Conservation (phyloP, 1,140 invertebrate species). For the Dendroctonus ponderosae region DNA sequence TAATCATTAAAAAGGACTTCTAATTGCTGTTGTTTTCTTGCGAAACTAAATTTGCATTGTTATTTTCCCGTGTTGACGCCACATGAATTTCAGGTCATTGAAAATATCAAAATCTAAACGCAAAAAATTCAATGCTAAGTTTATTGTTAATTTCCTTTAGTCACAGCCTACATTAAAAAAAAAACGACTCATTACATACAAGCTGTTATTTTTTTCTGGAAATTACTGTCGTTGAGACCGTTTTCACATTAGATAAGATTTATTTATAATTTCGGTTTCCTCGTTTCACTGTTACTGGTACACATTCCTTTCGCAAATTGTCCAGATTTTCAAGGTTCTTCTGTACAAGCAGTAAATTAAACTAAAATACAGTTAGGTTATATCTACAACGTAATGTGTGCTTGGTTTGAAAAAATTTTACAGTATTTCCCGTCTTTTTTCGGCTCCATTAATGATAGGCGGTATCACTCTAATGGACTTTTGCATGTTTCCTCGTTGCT, state of each 20-base stretch:
- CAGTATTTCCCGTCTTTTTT: constrained; percentile 16
- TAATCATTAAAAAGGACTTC: constrained; percentile 1
- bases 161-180: constrained; percentile 22
- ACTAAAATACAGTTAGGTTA: constrained; percentile 8
- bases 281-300: too few relatives aligned
- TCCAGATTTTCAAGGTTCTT: constrained; percentile 13
- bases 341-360: not conserved
- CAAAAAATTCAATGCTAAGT: constrained; percentile 19
- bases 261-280: constrained; percentile 11
- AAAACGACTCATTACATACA: constrained; percentile 19
- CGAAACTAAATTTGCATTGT: constrained; percentile 9
- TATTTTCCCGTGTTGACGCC: constrained; percentile 10
- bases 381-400: not conserved
- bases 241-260: constrained; percentile 21
- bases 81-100: constrained; percentile 25
- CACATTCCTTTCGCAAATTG: constrained; percentile 7
- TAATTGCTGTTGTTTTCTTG: constrained; percentile 11
- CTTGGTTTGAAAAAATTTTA: constrained; percentile 9
- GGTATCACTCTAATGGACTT: constrained; percentile 14
- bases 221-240: constrained; percentile 6
- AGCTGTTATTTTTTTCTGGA: constrained; percentile 18
- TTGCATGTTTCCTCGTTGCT: not conserved
- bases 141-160: constrained; percentile 16
- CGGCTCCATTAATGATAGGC: constrained; percentile 3
- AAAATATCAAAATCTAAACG: constrained; percentile 17